Evolutionary conservation across 64 coral and sea anemone species (phyloP).

Genomic region (Acropora tenuis): DNA sequence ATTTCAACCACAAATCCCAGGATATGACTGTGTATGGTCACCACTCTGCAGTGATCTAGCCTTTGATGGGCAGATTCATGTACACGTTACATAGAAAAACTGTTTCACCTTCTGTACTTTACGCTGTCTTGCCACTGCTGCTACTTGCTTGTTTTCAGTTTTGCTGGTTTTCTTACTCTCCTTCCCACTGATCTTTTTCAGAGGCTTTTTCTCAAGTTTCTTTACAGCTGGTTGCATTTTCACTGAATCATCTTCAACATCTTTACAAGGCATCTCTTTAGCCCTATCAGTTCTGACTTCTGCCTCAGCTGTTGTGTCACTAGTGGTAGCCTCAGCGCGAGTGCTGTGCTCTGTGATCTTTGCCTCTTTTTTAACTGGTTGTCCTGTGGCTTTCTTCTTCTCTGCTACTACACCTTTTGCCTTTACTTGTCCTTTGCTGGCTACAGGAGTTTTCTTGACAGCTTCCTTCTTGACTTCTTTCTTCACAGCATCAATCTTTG

Average conservation of each 20-base stretch:
- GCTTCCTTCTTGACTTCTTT: conserved; percentile 39
- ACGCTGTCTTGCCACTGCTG: not conserved
- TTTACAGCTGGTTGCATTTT: conserved; percentile 40
- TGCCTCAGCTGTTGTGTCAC: not conserved
- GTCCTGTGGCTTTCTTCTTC: conserved; percentile 4
- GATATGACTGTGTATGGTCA: too few relatives aligned
- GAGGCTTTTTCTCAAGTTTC: conserved; percentile 6
- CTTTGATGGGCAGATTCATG: too few relatives aligned
- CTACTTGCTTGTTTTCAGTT: conserved; percentile 15
- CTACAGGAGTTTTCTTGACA: conserved; percentile 17
- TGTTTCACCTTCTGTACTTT: not conserved
- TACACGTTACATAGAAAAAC: too few relatives aligned
- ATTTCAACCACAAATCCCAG: too few relatives aligned
- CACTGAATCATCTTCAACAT: not conserved
- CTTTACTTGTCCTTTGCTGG: conserved; percentile 22
- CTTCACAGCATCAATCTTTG: conserved; percentile 34
- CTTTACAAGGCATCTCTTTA: not conserved
- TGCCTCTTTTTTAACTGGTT: conserved; percentile 7
- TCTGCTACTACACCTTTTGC: conserved; percentile 8
- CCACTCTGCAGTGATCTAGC: too few relatives aligned
- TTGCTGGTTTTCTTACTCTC: conserved; percentile 6
- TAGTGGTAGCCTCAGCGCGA: not conserved
- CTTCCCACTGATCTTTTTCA: conserved; percentile 22
- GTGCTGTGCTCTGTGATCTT: not conserved
- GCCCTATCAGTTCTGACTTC: not conserved